Evolutionary conservation across 2,113 vertebrate species (phyloP), one percentile per base, ranked within the genome.

Genomic region (Saccopteryx bilineata): DNA sequence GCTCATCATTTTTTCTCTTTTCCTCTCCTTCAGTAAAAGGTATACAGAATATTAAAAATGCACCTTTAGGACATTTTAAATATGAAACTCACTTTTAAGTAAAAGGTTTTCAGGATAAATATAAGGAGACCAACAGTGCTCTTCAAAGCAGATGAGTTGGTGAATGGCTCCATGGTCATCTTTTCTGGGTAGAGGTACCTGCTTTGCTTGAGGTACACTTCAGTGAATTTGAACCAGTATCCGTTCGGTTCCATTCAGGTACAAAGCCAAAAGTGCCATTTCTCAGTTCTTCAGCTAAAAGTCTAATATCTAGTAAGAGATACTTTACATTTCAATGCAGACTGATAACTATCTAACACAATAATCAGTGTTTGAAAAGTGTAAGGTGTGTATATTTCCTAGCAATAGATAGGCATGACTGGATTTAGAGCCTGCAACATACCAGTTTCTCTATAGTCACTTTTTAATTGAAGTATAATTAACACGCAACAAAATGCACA

Each of bases 231-330:
- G 75, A 89, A 33, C 46, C 10, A 46, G 31, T 46, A 21, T 39
- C 58, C 18, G 24, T 76, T 94, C 71, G 24, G 12, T 56, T 63
- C 52, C 50, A 13, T 65, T 75, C 2, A 82, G 8, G 46, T 65
- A 14, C n/a, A 95, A 80, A 65, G 10, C 31, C 48, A n/a, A 80
- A 7, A 80, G 33, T 66, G 21, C 12, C 33, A 12, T 89, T 72
- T 87, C 39, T 93, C 46, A 58, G 7, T 81, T 88, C 83, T 86
- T 23, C 88, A 75, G 90, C 39, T 56, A 74, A 65, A 74, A 81
- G 54, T 79, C 63, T 23, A 69, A 9, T 24, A 26, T 69, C 28
- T 80, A 56, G 7, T 89, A 85, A 63, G 69, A 56, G 12, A 84
- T n/a, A 60, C 9, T 61, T 82, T 24, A 24, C 19, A 61, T 94